Percentiles rank a stretch among this genome's conserved stretches.
phyloP scores from a whole-genome alignment of 2,888 invertebrate species.

The Oscheius sp. region DNA sequence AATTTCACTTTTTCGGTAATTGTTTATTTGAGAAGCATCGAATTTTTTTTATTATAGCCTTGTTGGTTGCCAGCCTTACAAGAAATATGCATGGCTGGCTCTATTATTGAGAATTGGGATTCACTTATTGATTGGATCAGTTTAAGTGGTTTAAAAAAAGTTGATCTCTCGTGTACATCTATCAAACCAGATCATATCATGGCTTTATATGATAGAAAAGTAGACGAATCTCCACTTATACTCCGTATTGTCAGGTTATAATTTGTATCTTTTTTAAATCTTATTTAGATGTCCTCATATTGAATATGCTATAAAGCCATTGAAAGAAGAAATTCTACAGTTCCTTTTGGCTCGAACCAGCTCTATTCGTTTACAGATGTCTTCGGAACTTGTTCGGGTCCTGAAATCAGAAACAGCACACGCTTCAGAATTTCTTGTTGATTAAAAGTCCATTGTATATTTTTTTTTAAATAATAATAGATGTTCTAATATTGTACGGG shows the following conservation, averaged over 20 bases:
- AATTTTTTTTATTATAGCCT: neutral
- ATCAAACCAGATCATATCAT: neutral
- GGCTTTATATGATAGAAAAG: neutral
- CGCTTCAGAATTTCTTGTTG: neutral
- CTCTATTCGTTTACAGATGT: neutral
- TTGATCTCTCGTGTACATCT: conserved; percentile 6
- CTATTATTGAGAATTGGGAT: neutral
- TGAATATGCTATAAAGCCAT: neutral
- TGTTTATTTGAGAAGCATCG: neutral
- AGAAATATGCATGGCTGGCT: neutral
- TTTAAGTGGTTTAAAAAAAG: neutral
- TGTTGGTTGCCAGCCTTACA: conserved; percentile 3
- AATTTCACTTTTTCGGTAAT: conserved; percentile 7
- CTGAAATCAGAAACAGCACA: neutral
- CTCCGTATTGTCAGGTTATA: neutral
- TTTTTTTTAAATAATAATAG: too few species aligned
- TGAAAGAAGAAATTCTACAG: neutral
- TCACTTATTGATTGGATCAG: conserved; percentile 10
- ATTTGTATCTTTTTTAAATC: neutral
- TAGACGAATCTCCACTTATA: neutral
- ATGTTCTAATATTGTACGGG: too few species aligned
- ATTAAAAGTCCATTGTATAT: too few species aligned
- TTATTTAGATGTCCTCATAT: conserved; percentile 5
- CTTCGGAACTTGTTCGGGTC: neutral
- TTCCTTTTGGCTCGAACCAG: neutral